Conservation (phyloP, 2,888 invertebrate genomes). For the Aplocera efformata region DNA sequence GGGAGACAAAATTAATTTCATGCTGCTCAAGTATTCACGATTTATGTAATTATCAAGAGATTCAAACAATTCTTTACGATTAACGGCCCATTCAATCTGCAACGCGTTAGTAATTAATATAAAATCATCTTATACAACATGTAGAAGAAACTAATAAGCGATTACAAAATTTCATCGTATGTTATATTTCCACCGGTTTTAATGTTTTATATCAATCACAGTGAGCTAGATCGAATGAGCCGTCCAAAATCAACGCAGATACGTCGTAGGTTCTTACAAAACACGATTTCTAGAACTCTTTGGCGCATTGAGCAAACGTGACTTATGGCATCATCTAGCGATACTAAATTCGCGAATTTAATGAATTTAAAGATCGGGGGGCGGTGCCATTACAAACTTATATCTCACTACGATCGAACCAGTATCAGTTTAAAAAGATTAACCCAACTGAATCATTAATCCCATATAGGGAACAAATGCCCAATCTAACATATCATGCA, state of each 20-base stretch:
- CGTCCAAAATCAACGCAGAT: slow-evolving; percentile 9
- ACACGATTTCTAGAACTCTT: slow-evolving; percentile 47
- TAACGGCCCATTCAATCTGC: neutral
- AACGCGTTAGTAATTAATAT: no score
- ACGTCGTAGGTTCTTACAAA: slow-evolving; percentile 15
- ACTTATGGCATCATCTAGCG: slow-evolving; percentile 69
- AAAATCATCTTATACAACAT: no score
- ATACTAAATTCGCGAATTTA: slow-evolving; percentile 52
- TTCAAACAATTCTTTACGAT: slow-evolving; percentile 6
- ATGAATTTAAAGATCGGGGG: neutral
- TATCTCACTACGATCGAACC: no score
- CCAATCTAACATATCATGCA: no score
- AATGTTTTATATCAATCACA: no score
- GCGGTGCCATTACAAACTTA: slow-evolving; percentile 16
- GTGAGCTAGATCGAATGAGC: neutral
- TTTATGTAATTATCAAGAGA: slow-evolving; percentile 4
- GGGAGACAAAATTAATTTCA: slow-evolving; percentile 24
- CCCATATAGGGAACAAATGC: no score
- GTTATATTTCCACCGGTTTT: no score
- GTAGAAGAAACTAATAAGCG: no score
- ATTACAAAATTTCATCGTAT: no score
- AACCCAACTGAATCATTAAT: no score
- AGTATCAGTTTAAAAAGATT: no score
- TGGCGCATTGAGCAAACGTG: slow-evolving; percentile 76
- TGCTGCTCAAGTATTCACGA: slow-evolving; percentile 13